These are phyloP conservation scores for Elachura formosa DNA, from an alignment of 2,113 vertebrate genomes.

Conservation along the genomic window DNA sequence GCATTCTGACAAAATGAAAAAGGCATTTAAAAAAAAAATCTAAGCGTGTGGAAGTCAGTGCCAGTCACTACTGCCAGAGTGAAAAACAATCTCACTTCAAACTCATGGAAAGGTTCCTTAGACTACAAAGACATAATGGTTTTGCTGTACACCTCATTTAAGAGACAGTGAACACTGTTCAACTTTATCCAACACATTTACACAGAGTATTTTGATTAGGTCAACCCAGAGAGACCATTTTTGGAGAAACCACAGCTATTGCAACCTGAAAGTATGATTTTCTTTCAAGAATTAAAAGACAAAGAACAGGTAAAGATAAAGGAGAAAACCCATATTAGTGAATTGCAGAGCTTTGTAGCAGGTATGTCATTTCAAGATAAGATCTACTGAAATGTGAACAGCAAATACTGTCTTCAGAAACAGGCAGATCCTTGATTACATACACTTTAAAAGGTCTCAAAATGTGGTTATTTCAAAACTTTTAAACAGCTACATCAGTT, in stretches of 20 bases:
- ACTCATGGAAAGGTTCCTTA: neutral
- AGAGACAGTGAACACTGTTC: neutral
- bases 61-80: neutral
- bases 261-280: neutral
- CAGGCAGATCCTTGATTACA: neutral
- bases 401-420: neutral
- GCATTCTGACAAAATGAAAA: neutral
- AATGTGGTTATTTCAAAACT: neutral
- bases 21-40: neutral
- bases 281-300: neutral
- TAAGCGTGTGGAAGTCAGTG: neutral
- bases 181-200: neutral
- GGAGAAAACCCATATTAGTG: neutral
- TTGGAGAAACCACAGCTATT: neutral
- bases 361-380: neutral
- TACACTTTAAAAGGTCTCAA: neutral
- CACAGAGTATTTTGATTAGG: neutral
- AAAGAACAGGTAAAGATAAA: neutral
- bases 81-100: neutral
- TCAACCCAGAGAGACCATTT: neutral
- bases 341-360: neutral
- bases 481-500: neutral
- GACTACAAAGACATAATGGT: neutral
- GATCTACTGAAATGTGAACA: neutral
- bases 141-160: neutral